These are phyloP conservation scores for Chloroclystis v-ata DNA, from an alignment of 2,888 invertebrate species.

Conservation along the genomic window DNA sequence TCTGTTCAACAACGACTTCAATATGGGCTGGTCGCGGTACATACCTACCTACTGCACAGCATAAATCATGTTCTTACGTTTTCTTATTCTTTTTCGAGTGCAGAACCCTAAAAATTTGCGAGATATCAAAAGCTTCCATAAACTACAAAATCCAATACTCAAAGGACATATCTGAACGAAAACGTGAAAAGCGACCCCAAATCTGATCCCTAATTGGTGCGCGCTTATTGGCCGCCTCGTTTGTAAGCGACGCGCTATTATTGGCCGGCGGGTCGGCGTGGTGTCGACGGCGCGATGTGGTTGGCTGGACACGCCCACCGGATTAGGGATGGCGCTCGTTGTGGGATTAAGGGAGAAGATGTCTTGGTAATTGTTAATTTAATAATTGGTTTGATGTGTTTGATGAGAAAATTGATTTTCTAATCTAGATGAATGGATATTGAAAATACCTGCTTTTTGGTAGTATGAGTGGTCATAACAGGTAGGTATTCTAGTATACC, in stretches of 20 bases:
- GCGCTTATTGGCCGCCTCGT: slow-evolving; percentile 49
- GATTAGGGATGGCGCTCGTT: slow-evolving; percentile 53
- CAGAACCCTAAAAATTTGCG: no score
- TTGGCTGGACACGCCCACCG: slow-evolving; percentile 49
- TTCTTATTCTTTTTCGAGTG: no score
- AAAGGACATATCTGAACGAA: slow-evolving; percentile 39
- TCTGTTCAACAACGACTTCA: no score
- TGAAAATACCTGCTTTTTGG: no score
- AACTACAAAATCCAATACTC: slow-evolving; percentile 3
- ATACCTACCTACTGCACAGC: no score
- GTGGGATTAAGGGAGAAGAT: slow-evolving; percentile 28
- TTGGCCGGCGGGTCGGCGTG: slow-evolving; percentile 49
- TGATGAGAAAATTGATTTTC: background rate
- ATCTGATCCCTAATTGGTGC: slow-evolving; percentile 67
- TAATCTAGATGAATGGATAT: no score
- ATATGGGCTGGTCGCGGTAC: no score
- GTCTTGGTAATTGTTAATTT: slow-evolving; percentile 10
- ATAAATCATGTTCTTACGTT: no score
- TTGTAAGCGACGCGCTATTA: slow-evolving; percentile 40
- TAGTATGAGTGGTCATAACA: no score
- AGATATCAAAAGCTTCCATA: no score
- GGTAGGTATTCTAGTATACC: no score
- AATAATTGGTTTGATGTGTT: slow-evolving; percentile 14
- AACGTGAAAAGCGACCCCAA: slow-evolving; percentile 67
- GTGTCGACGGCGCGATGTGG: slow-evolving; percentile 26